These are phyloP conservation scores for Homarus americanus DNA, from an alignment of 1,140 invertebrate genomes.

Conservation along the genomic window DNA sequence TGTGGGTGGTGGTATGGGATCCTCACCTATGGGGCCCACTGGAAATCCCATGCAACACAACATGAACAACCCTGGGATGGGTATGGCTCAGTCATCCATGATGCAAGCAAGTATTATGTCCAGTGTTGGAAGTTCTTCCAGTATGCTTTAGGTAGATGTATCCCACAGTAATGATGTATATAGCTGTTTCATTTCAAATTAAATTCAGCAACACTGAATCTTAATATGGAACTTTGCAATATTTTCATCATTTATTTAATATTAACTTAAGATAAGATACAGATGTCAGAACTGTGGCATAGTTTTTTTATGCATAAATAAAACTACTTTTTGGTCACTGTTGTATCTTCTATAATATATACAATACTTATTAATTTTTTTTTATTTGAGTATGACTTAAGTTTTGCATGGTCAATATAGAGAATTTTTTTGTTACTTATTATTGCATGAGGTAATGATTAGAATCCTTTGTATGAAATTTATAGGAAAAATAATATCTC, in stretches of 20 bases:
- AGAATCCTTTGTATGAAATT: not conserved
- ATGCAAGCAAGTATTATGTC: slow-evolving; percentile 61
- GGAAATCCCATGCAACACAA: slow-evolving; percentile 51
- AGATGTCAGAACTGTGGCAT: not conserved
- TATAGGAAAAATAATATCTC: not conserved
- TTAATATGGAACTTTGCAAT: not conserved
- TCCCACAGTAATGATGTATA: not conserved
- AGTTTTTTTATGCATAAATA: not conserved
- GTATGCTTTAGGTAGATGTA: slow-evolving; percentile 41
- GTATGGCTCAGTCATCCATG: slow-evolving; percentile 61
- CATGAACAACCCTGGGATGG: slow-evolving; percentile 65
- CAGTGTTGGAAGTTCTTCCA: slow-evolving; percentile 46
- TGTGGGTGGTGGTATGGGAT: slow-evolving; percentile 64
- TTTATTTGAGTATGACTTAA: not conserved
- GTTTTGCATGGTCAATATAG: not conserved
- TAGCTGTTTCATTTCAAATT: not conserved
- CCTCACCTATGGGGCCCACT: slow-evolving; percentile 39
- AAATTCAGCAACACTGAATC: no score
- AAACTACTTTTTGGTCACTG: not conserved
- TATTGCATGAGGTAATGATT: not conserved
- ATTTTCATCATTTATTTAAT: not conserved
- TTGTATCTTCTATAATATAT: not conserved
- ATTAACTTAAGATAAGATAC: not conserved
- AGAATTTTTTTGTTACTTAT: not conserved
- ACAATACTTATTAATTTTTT: not conserved